Conservation (phyloP, 2,888 invertebrate genomes). For the Apodemia hepburni region DNA sequence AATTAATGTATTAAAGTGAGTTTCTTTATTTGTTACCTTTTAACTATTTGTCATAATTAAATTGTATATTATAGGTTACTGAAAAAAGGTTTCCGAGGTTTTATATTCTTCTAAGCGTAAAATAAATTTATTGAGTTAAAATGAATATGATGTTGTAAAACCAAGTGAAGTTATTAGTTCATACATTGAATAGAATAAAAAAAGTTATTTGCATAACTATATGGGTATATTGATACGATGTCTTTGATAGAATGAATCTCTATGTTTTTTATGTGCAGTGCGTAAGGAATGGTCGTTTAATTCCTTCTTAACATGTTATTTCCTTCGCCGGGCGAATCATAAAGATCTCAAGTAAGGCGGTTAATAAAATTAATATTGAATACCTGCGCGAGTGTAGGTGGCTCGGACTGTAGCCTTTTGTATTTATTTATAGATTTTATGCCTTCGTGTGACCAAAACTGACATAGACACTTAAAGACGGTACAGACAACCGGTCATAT, state of each 20-base stretch:
- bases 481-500: no score
- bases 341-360: constrained; percentile 17
- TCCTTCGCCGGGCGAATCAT: constrained; percentile 12
- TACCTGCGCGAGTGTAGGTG: constrained; percentile 5
- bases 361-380: constrained; percentile 17
- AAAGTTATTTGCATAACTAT: background rate
- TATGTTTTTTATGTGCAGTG: background rate
- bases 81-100: no score
- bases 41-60: no score
- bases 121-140: no score
- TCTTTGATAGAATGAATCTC: background rate
- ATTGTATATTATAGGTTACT: no score
- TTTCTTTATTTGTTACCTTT: no score
- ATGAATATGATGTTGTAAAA: no score
- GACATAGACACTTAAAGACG: background rate
- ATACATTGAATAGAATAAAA: background rate
- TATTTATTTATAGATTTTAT: constrained; percentile 6
- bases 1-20: no score
- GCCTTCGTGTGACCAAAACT: background rate
- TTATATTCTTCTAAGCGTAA: no score
- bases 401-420: background rate
- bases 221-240: background rate
- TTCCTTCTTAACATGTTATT: constrained; percentile 11
- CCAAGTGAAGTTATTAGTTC: no score
- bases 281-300: constrained; percentile 2